phyloP scores from a whole-genome alignment of 2,888 invertebrate species.

The Eristalinus aeneus region DNA sequence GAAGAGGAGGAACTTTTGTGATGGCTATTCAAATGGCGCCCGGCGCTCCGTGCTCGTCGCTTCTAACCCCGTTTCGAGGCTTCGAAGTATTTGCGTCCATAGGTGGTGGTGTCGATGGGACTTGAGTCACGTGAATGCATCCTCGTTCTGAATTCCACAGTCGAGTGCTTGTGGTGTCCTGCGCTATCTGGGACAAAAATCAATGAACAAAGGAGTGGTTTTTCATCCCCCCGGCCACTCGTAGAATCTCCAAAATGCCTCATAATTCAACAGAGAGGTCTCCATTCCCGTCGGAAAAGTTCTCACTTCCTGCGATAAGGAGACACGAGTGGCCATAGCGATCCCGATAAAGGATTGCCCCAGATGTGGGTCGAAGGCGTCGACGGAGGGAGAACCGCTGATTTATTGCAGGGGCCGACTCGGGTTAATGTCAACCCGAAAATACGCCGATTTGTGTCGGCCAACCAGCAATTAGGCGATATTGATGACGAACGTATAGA shows the following conservation, averaged over 20 bases:
- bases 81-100: background rate
- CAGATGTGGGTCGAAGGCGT: background rate
- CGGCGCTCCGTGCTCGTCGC: no score
- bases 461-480: conserved; percentile 36
- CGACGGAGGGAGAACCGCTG: background rate
- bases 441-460: conserved; percentile 50
- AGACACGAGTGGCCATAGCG: conserved; percentile 8
- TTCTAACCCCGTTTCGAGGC: conserved; percentile 5
- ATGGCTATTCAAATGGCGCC: background rate
- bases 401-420: conserved; percentile 13
- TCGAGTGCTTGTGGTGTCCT: background rate
- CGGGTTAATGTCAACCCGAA: conserved; percentile 6
- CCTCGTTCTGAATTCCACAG: conserved; percentile 9
- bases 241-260: background rate
- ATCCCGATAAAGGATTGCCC: conserved; percentile 6
- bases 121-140: conserved; percentile 46
- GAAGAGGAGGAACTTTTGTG: background rate
- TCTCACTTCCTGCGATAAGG: background rate
- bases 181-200: conserved; percentile 40
- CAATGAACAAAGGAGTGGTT: conserved; percentile 44
- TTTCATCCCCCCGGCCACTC: background rate
- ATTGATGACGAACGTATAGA: conserved; percentile 53
- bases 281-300: background rate
- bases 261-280: background rate
- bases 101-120: background rate